phyloP scores from a whole-genome alignment of 2,888 invertebrate species.

The Morinoia aosen region DNA sequence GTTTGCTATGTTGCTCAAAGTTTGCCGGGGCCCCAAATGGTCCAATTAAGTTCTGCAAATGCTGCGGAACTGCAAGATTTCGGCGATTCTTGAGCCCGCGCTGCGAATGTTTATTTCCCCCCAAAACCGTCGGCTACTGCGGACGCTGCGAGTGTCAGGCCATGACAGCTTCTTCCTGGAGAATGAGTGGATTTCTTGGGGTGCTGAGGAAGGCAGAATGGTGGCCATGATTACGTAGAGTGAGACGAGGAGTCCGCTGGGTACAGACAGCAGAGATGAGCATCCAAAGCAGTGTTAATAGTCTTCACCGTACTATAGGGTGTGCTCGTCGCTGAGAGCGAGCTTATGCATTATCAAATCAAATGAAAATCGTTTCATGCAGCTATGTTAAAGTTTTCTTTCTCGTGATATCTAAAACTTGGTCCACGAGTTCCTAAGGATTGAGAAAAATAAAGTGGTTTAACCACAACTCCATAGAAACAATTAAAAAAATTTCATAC shows the following conservation, averaged over 20 bases:
- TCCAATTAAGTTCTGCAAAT: constrained; percentile 12
- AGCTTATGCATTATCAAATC: neutral
- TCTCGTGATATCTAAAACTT: neutral
- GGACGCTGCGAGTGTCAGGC: neutral
- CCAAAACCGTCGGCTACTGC: neutral
- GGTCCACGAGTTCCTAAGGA: neutral
- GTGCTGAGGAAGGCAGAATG: neutral
- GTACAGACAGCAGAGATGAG: neutral
- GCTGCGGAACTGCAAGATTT: neutral
- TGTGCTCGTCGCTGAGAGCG: neutral
- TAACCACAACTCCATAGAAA: no score
- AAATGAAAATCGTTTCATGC: neutral
- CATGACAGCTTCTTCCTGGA: neutral
- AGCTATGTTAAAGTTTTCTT: neutral
- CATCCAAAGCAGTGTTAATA: neutral
- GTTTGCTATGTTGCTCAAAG: neutral
- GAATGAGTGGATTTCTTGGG: neutral
- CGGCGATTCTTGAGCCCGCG: neutral
- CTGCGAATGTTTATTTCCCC: neutral
- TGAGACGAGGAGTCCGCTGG: neutral
- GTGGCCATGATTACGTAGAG: neutral
- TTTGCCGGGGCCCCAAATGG: neutral
- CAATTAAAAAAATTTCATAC: no score
- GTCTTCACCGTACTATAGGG: no score
- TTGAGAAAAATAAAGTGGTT: neutral